phyloP scores from a whole-genome alignment of 2,888 invertebrate species.

The Drosophila conformis region DNA sequence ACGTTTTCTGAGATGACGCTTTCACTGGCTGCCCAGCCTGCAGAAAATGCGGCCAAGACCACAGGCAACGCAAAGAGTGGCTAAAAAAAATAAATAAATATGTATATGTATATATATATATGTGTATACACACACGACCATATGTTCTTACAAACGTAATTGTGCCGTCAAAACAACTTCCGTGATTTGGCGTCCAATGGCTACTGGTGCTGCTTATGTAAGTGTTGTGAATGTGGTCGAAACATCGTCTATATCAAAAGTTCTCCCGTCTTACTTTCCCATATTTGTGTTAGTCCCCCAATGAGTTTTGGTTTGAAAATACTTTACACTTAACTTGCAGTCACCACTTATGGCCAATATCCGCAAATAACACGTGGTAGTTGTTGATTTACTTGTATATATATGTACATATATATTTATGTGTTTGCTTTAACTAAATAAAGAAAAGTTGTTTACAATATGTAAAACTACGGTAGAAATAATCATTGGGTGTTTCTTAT shows the following conservation, averaged over 20 bases:
- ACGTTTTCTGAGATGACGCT: constrained; percentile 16
- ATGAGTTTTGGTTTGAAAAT: not conserved
- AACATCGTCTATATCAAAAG: not conserved
- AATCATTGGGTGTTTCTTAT: too few species aligned
- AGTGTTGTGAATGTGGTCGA: constrained; percentile 1
- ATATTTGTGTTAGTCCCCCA: not conserved
- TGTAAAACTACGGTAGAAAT: not conserved
- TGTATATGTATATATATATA: not conserved
- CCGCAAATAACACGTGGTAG: not conserved
- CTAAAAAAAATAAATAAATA: not conserved
- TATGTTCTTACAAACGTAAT: constrained; percentile 1
- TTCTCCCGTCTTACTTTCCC: constrained; percentile 1
- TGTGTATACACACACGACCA: not conserved
- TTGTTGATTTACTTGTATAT: not conserved
- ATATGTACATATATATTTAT: not conserved
- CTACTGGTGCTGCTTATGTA: not conserved
- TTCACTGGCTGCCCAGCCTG: constrained; percentile 4
- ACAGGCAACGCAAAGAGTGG: not conserved
- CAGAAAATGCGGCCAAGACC: constrained; percentile 7
- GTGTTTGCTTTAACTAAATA: not conserved
- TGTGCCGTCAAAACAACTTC: constrained; percentile 56
- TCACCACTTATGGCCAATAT: constrained; percentile 5
- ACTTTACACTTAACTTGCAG: not conserved
- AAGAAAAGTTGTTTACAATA: not conserved
- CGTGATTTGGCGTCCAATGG: constrained; percentile 51